Base-by-base conservation (phyloP, 2,113 vertebrate species). In the Dipodomys ordii region DNA sequence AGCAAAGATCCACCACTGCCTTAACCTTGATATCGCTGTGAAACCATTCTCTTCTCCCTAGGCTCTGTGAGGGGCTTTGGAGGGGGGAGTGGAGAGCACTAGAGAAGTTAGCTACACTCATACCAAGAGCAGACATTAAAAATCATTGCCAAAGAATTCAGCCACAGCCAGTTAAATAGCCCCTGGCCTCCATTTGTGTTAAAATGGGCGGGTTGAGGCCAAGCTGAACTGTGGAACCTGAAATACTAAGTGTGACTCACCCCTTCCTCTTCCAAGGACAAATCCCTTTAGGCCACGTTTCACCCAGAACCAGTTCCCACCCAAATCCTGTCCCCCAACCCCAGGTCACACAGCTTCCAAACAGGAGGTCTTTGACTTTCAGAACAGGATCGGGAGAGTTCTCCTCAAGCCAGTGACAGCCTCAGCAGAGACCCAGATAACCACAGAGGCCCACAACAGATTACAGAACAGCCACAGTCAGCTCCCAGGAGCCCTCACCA, bases 251-350 rank as follows among this genome's bases (percentile, higher is more conserved):
- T 32, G 84, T 92, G 94, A 97, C 90, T 96, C 93, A 96, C 32
- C 71, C 92, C 35, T 74, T 74, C 53, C 80, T 78, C 89, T 88
- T 69, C 87, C 87, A 73, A 77, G 83, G 89, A 81, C 89, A 4
- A 95, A 96, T 91, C 80, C 76, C 83, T 88, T 90, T 44, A 96
- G 84, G 82, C 90, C 94, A 96, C 85, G 27, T 96, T 57, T 87
- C 88, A 90, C 92, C n/a, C 20, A 57, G 28, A 93, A 86, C 27
- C 49, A 80, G 83, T 35, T 94, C 71, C 83, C n/a, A 73, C 28
- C 19, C 35, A 79, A 72, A 81, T 32, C 39, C 28, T 44, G 67
- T 28, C 22, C n/a, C 30, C 27, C 28, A 53, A 27, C 64, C 44
- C 8, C 81, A 95, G 39, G 46, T 13, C 73, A 89, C 32, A 20